Evolutionary conservation across 2,797 vertebrate species (phyloP).

Genomic region (Squalus acanthias): DNA sequence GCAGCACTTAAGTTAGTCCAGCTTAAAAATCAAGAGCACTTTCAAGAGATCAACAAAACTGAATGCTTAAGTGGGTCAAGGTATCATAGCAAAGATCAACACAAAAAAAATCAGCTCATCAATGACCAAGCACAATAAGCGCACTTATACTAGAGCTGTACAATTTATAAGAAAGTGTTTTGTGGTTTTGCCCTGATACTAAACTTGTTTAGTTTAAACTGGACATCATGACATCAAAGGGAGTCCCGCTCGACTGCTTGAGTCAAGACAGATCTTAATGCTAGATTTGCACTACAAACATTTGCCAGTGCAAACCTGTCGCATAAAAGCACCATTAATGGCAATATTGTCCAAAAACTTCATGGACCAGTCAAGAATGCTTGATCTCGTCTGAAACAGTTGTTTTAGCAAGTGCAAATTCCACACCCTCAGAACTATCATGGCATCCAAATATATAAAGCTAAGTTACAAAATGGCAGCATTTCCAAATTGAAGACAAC

Average conservation of each 20-base stretch:
- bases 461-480: neutral
- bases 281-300: neutral
- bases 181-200: neutral
- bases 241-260: neutral
- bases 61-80: neutral
- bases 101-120: neutral
- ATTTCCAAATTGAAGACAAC: neutral
- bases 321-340: neutral
- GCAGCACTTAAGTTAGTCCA: neutral
- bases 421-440: neutral
- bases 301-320: neutral
- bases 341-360: neutral
- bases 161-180: neutral
- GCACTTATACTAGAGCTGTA: too few species aligned
- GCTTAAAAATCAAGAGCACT: neutral
- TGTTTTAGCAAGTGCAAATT: neutral
- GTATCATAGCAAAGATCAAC: neutral
- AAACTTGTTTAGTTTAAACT: neutral
- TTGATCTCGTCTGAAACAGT: neutral
- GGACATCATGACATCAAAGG: neutral
- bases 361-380: neutral
- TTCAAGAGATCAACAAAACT: neutral
- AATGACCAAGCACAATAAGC: too few species aligned
- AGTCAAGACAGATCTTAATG: neutral
- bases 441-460: neutral